A percentile compares a stretch with the other conserved stretches of the same genome.
Evolutionary conservation across 1,140 invertebrate genomes (phyloP).

Genomic region (Ceratitis capitata): DNA sequence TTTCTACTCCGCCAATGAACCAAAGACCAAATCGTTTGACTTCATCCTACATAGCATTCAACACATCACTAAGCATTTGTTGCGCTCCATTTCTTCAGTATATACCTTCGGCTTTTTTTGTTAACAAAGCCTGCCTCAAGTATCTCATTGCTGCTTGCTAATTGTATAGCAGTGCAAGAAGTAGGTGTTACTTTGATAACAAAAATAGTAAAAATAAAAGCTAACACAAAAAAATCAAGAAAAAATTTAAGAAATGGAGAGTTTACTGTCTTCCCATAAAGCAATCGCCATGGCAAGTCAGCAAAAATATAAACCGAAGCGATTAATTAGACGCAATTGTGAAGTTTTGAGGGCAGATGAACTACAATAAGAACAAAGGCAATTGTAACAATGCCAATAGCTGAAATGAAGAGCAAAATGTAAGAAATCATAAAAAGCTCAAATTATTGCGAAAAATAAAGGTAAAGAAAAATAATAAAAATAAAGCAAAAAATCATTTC

Average conservation of each 20-base stretch:
- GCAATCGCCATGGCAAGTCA: background rate
- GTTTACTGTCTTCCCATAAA: background rate
- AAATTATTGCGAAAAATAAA: background rate
- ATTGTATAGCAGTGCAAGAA: background rate
- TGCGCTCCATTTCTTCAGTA: background rate
- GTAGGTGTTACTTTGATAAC: background rate
- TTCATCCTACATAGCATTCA: background rate
- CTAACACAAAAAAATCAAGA: too few relatives aligned
- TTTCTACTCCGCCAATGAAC: background rate
- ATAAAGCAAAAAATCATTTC: background rate
- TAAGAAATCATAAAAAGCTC: background rate
- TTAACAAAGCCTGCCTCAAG: slow-evolving; percentile 10
- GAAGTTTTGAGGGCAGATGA: slow-evolving; percentile 21
- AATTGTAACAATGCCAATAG: background rate
- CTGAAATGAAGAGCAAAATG: background rate
- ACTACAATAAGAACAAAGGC: background rate
- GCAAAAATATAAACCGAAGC: background rate
- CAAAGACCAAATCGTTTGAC: background rate
- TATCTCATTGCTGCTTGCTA: background rate
- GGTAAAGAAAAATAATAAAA: background rate
- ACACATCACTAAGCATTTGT: background rate
- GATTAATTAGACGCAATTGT: slow-evolving; percentile 29
- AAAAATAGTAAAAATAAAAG: background rate
- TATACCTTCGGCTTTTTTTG: background rate
- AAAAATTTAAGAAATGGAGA: background rate